Evolutionary conservation across 2,113 vertebrate species (phyloP).

Genomic region (Mastomys natalensis): DNA sequence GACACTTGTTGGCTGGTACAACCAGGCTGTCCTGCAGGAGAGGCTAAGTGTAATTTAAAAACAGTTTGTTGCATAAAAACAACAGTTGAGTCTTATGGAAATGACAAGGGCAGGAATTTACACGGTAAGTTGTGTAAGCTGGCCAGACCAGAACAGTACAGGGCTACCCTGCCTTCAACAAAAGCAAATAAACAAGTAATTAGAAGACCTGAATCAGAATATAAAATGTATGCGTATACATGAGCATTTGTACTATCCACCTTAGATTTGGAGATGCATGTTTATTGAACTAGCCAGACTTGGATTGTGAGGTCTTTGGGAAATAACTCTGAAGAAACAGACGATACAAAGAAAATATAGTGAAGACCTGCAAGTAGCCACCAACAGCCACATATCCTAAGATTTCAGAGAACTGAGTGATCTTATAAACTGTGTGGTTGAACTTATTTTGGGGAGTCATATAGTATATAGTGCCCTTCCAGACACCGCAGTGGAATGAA

Average conservation of each 20-base stretch:
- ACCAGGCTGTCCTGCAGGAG: background rate
- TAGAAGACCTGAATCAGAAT: background rate
- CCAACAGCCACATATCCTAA: background rate
- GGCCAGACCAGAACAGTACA: background rate
- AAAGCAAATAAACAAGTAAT: background rate
- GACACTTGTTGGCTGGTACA: slow-evolving; percentile 36
- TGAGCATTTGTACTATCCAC: background rate
- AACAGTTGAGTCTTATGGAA: slow-evolving; percentile 51
- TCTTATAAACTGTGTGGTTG: background rate
- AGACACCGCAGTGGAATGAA: background rate
- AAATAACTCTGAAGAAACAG: slow-evolving; percentile 1
- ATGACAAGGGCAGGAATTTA: background rate
- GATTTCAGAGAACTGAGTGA: background rate
- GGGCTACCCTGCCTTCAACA: background rate
- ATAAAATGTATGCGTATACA: background rate
- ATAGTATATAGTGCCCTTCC: background rate
- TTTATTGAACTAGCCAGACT: background rate
- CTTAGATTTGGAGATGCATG: background rate
- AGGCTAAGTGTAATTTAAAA: slow-evolving; percentile 57
- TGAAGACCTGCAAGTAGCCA: background rate
- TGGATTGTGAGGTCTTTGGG: background rate
- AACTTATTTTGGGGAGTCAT: background rate
- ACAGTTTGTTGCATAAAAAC: slow-evolving; percentile 49
- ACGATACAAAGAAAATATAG: background rate
- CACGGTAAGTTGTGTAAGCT: background rate